These are phyloP conservation scores for Spicauda simplicius DNA, from an alignment of 2,888 invertebrate genomes.

Conservation along the genomic window DNA sequence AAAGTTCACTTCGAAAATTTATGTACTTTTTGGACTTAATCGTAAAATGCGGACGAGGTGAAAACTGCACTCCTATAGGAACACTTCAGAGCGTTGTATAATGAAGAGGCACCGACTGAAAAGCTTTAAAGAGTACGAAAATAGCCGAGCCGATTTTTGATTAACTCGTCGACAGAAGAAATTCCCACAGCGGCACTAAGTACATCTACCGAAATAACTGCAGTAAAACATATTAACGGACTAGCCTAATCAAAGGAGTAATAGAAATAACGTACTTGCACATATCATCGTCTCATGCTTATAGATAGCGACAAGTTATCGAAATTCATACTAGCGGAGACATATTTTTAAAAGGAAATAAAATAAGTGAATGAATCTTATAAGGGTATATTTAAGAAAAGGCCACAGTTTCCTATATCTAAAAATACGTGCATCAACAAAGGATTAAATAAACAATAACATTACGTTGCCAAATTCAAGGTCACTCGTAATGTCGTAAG, in stretches of 20 bases:
- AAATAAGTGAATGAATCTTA: slow-evolving; percentile 3
- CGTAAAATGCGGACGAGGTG: not conserved
- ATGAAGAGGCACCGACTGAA: slow-evolving; percentile 28
- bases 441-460: slow-evolving; percentile 24
- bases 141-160: slow-evolving; percentile 31
- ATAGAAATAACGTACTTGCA: no score
- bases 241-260: no score
- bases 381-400: slow-evolving; percentile 2
- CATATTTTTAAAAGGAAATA: no score
- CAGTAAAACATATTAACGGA: not conserved
- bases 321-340: no score
- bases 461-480: slow-evolving; percentile 23
- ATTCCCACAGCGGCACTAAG: slow-evolving; percentile 7
- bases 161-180: slow-evolving; percentile 32
- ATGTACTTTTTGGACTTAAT: slow-evolving; percentile 6
- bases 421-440: slow-evolving; percentile 17
- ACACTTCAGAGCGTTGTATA: slow-evolving; percentile 23
- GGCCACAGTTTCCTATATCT: slow-evolving; percentile 3
- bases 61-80: slow-evolving; percentile 9
- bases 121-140: slow-evolving; percentile 31
- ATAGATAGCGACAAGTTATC: no score
- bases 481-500: slow-evolving; percentile 10
- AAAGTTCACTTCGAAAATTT: not conserved
- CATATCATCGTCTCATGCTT: no score
- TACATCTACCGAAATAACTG: not conserved